Evolutionary conservation across 2,888 invertebrate genomes (phyloP).

Genomic region (Polydrusus pterygomalis): DNA sequence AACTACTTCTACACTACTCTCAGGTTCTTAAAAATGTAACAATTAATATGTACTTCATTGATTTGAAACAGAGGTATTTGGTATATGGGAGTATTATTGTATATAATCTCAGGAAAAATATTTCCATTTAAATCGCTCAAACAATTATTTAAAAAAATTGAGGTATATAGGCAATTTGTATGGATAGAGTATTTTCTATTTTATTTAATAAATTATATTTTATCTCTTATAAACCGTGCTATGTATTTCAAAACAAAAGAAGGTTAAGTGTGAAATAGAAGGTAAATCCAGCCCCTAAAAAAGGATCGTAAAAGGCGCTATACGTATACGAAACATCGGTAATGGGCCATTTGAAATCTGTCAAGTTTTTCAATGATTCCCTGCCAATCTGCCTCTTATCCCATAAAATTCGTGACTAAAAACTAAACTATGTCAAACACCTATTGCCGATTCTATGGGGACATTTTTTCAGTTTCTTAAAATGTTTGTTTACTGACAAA

Average conservation of each 20-base stretch:
- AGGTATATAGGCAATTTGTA: not conserved
- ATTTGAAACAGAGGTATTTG: too few species aligned
- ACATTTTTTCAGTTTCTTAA: not conserved
- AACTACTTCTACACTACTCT: too few species aligned
- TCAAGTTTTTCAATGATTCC: slow-evolving; percentile 53
- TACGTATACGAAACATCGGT: slow-evolving; percentile 37
- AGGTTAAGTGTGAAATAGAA: slow-evolving; percentile 39
- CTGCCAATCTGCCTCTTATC: slow-evolving; percentile 47
- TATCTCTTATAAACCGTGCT: slow-evolving; percentile 23
- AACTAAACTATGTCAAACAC: slow-evolving; percentile 45
- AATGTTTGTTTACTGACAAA: not conserved
- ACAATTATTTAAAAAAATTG: too few species aligned
- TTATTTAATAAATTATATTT: slow-evolving; percentile 14
- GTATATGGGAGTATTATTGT: too few species aligned
- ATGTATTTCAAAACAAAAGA: slow-evolving; percentile 25
- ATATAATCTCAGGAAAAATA: too few species aligned
- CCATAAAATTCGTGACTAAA: slow-evolving; percentile 50
- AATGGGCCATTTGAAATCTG: slow-evolving; percentile 50
- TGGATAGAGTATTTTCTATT: not conserved
- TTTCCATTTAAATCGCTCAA: too few species aligned
- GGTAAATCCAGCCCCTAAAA: slow-evolving; percentile 36
- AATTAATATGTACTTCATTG: too few species aligned
- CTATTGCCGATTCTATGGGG: slow-evolving; percentile 5
- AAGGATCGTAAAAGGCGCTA: slow-evolving; percentile 38
- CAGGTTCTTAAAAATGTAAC: too few species aligned